Percentiles rank a stretch among this genome's conserved stretches.
phyloP scores from a whole-genome alignment of 1,140 invertebrate species.

The Antheraea mylitta region DNA sequence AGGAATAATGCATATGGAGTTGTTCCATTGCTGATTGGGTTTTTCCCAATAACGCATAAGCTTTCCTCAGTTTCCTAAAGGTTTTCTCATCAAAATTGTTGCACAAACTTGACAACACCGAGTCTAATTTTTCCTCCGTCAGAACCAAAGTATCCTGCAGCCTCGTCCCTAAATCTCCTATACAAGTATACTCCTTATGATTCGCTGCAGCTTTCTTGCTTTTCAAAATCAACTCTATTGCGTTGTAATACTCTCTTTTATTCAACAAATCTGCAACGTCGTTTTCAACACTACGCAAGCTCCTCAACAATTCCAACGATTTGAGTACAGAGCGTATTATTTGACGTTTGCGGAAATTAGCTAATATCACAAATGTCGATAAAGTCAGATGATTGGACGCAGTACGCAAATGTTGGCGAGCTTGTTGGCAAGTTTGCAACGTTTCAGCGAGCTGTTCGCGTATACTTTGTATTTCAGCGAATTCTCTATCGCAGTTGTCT shows the following conservation, averaged over 20 bases:
- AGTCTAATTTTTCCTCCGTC: slow-evolving; percentile 95
- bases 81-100: slow-evolving; percentile 85
- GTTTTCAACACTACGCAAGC: slow-evolving; percentile 91
- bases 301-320: slow-evolving; percentile 90
- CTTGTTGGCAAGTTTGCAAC: slow-evolving; percentile 84
- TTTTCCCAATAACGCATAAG: slow-evolving; percentile 92
- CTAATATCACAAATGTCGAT: slow-evolving; percentile 91
- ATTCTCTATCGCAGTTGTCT: slow-evolving; percentile 89
- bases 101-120: slow-evolving; percentile 88
- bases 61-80: slow-evolving; percentile 90
- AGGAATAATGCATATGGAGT: slow-evolving; percentile 96
- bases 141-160: slow-evolving; percentile 94
- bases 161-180: slow-evolving; percentile 91
- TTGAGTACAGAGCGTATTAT: slow-evolving; percentile 88
- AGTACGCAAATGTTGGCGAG: slow-evolving; percentile 84
- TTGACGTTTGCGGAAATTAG: slow-evolving; percentile 92
- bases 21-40: slow-evolving; percentile 96
- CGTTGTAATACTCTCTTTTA: slow-evolving; percentile 93
- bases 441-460: slow-evolving; percentile 86
- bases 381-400: slow-evolving; percentile 91
- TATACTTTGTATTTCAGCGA: slow-evolving; percentile 89
- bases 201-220: slow-evolving; percentile 91
- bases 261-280: slow-evolving; percentile 89
- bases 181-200: slow-evolving; percentile 92
- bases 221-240: slow-evolving; percentile 92